Conservation (phyloP, 2,888 invertebrate genomes). For the Elmis aenea region DNA sequence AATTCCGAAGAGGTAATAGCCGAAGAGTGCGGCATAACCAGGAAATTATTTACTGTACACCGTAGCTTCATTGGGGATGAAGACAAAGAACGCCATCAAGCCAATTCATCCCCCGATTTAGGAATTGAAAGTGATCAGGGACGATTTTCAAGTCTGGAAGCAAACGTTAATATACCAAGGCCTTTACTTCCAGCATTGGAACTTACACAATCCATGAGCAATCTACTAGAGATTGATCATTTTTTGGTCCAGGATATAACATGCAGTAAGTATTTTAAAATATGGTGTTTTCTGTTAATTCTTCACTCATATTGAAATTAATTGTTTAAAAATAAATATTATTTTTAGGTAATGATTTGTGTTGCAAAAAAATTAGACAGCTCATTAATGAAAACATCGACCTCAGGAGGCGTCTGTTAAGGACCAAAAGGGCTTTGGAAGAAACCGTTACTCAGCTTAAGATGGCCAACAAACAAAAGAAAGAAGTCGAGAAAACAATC, state of each 20-base stretch:
- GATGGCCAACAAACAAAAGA: slow-evolving; percentile 73
- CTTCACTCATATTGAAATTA: neutral
- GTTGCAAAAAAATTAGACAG: slow-evolving; percentile 36
- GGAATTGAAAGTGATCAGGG: slow-evolving; percentile 83
- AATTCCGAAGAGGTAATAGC: slow-evolving; percentile 46
- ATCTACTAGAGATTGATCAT: slow-evolving; percentile 38
- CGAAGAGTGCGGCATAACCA: slow-evolving; percentile 22
- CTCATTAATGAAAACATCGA: slow-evolving; percentile 60
- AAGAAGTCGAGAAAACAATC: slow-evolving; percentile 77
- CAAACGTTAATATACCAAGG: slow-evolving; percentile 48
- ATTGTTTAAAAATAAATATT: slow-evolving; percentile 1
- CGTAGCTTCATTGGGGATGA: slow-evolving; percentile 11
- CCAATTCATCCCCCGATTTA: slow-evolving; percentile 73
- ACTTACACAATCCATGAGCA: slow-evolving; percentile 44
- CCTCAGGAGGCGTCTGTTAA: slow-evolving; percentile 63
- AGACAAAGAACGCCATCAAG: slow-evolving; percentile 39
- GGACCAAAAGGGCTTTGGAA: slow-evolving; percentile 69
- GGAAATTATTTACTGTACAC: neutral
- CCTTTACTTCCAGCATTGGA: slow-evolving; percentile 48
- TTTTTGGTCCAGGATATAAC: slow-evolving; percentile 24
- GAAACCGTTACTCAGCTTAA: slow-evolving; percentile 72
- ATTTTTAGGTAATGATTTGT: slow-evolving; percentile 34
- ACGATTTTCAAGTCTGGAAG: slow-evolving; percentile 60
- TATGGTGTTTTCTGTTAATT: slow-evolving; percentile 1
- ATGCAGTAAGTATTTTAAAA: slow-evolving; percentile 32